phyloP scores from a whole-genome alignment of 2,113 vertebrate genomes.

The Naja naja region DNA sequence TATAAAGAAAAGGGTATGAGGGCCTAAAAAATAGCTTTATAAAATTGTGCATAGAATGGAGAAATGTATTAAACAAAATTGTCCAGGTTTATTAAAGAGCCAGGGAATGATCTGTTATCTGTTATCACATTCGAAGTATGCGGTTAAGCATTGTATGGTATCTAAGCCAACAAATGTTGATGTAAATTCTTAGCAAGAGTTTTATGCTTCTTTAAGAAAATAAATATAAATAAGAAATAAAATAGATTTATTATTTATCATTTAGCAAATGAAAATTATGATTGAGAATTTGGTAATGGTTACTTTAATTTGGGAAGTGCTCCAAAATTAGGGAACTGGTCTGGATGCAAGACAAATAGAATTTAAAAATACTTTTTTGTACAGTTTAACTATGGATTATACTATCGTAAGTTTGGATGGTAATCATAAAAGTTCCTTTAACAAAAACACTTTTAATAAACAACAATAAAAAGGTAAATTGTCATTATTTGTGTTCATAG shows the following conservation, averaged over 20 bases:
- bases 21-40: background rate
- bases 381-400: background rate
- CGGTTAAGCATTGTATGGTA: background rate
- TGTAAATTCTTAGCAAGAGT: background rate
- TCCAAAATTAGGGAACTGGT: background rate
- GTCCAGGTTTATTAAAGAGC: background rate
- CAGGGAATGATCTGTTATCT: background rate
- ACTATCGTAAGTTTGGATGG: background rate
- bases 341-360: background rate
- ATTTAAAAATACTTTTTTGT: background rate
- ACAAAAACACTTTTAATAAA: background rate
- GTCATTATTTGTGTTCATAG: background rate
- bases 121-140: background rate
- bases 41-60: background rate
- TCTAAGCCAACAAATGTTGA: background rate
- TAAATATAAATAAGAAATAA: background rate
- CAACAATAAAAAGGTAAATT: background rate
- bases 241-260: background rate
- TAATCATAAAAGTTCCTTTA: background rate
- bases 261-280: background rate
- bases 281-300: background rate
- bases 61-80: background rate
- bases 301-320: background rate
- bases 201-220: background rate
- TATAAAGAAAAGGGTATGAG: background rate